Percentiles rank a stretch among this genome's conserved stretches.
phyloP scores from a whole-genome alignment of 1,140 invertebrate species.

The Diabrotica undecimpunctata region DNA sequence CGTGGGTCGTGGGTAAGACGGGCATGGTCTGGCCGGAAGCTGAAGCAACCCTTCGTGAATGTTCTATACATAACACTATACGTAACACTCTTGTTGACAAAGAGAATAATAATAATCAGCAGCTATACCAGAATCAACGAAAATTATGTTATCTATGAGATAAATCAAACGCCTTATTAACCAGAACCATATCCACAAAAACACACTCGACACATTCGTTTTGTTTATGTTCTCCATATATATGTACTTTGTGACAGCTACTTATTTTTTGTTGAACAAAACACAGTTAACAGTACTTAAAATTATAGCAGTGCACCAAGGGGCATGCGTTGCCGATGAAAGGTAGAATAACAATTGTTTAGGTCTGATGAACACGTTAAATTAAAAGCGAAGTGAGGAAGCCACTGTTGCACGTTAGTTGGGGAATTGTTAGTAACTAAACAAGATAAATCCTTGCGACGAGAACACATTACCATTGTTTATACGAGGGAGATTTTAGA shows the following conservation, averaged over 20 bases:
- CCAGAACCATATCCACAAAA: constrained; percentile 24
- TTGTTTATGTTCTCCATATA: constrained; percentile 9
- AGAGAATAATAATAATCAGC: constrained; percentile 9
- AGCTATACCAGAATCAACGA: constrained; percentile 20
- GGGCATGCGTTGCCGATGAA: background rate
- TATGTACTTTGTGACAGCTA: too few relatives aligned
- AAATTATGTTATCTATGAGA: constrained; percentile 32
- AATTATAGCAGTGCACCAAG: background rate
- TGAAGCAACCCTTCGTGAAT: constrained; percentile 31
- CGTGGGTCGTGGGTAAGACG: constrained; percentile 33
- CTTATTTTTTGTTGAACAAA: too few relatives aligned
- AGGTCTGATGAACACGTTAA: constrained; percentile 6
- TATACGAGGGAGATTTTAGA: too few relatives aligned
- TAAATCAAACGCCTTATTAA: constrained; percentile 23
- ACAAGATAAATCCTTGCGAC: too few relatives aligned
- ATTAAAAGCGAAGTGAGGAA: background rate
- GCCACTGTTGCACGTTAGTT: background rate
- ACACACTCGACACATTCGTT: constrained; percentile 19
- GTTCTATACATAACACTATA: constrained; percentile 30
- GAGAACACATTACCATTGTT: too few relatives aligned
- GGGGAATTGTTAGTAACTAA: background rate
- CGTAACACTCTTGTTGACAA: constrained; percentile 10
- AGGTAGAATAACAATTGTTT: constrained; percentile 9
- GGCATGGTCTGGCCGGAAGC: constrained; percentile 35
- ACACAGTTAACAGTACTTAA: background rate